Conservation (phyloP, 2,888 invertebrate species). For the Fabriciana adippe region DNA sequence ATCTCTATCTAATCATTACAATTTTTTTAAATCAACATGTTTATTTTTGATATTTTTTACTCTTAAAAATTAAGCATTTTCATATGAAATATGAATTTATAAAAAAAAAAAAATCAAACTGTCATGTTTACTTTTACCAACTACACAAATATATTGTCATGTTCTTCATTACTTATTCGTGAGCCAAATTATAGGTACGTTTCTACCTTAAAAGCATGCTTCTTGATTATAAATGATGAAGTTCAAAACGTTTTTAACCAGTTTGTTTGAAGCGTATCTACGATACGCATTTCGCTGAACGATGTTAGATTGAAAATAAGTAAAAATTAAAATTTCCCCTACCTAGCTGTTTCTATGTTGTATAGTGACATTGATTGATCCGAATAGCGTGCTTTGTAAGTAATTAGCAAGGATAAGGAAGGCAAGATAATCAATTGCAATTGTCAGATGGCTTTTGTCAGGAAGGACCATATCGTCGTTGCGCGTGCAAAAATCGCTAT, state of each 20-base stretch:
- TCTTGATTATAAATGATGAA: background rate
- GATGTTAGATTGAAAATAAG: too few relatives aligned
- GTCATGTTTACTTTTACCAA: background rate
- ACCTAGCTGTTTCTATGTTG: too few relatives aligned
- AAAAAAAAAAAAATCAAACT: background rate
- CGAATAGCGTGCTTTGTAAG: background rate
- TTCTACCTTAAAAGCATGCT: background rate
- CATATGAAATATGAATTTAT: too few relatives aligned
- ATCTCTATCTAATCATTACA: too few relatives aligned
- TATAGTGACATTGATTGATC: background rate
- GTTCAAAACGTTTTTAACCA: background rate
- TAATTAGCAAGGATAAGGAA: background rate
- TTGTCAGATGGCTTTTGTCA: background rate
- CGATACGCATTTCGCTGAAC: too few relatives aligned
- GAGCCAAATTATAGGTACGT: slow-evolving; percentile 15
- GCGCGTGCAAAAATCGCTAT: too few relatives aligned
- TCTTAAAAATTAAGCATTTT: too few relatives aligned
- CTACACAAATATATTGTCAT: slow-evolving; percentile 9
- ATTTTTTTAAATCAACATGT: too few relatives aligned
- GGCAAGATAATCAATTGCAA: background rate
- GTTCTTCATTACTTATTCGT: slow-evolving; percentile 20
- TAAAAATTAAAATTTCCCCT: too few relatives aligned
- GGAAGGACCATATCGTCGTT: too few relatives aligned
- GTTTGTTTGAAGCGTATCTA: background rate
- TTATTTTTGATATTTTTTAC: too few relatives aligned